These are phyloP conservation scores for Limanda limanda DNA, from an alignment of 2,113 vertebrate species.

Conservation along the genomic window DNA sequence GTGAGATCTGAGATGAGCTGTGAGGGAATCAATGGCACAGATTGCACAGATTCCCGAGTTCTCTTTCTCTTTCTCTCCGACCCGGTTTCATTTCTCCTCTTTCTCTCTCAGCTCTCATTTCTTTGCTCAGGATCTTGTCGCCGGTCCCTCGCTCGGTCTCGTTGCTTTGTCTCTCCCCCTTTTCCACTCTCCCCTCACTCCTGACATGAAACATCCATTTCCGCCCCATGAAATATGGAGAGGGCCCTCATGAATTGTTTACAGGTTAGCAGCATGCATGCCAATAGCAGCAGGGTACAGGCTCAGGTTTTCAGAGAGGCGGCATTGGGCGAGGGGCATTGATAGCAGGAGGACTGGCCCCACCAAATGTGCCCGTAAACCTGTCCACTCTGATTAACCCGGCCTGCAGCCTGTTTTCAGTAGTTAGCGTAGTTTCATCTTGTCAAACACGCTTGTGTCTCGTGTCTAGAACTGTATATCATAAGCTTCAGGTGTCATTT, in stretches of 20 bases:
- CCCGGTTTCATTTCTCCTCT: conserved; percentile 7
- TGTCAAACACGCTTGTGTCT: no score
- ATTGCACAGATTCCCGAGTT: conserved; percentile 39
- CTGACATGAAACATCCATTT: conserved; percentile 80
- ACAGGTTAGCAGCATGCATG: conserved; percentile 67
- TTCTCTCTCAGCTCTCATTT: conserved; percentile 5
- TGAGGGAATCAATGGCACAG: conserved; percentile 50
- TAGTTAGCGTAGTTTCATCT: not conserved
- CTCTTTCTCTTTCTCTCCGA: not conserved
- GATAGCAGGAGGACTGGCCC: conserved; percentile 1
- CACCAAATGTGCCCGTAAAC: conserved; percentile 20
- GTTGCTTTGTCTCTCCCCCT: conserved; percentile 36
- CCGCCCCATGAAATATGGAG: conserved; percentile 80
- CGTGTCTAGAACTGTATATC: no score
- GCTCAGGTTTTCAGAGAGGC: conserved; percentile 48
- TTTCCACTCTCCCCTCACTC: conserved; percentile 47
- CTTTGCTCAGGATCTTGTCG: conserved; percentile 40
- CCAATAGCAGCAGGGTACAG: conserved; percentile 45
- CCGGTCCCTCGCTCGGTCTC: conserved; percentile 26
- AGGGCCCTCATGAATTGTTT: conserved; percentile 80
- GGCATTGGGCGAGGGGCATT: conserved; percentile 6
- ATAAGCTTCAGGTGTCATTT: no score
- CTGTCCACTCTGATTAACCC: conserved; percentile 1
- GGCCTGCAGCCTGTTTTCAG: not conserved
- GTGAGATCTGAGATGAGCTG: conserved; percentile 57